Percentiles rank a stretch among this genome's conserved stretches.
Evolutionary conservation across 2,113 vertebrate species (phyloP).

Genomic region (Pandion haliaetus): DNA sequence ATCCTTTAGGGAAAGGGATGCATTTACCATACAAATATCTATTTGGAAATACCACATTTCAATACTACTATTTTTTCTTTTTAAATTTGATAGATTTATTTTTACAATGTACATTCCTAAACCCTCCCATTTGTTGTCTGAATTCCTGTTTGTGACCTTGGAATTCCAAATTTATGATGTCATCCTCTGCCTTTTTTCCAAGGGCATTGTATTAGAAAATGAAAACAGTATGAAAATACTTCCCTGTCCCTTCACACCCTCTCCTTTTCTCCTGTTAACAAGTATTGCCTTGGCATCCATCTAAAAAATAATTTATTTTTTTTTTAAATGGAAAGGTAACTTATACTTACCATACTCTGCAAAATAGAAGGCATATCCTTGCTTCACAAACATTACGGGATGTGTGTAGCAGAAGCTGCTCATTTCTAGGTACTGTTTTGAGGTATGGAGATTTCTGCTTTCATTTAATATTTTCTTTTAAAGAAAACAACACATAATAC

Average conservation of each 20-base stretch:
- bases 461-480: not conserved
- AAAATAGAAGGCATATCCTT: not conserved
- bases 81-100: constrained; percentile 54
- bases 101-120: constrained; percentile 60
- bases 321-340: not conserved
- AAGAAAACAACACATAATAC: not conserved
- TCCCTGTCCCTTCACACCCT: constrained; percentile 30
- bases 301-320: not conserved
- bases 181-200: constrained; percentile 52
- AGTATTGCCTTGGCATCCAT: not conserved
- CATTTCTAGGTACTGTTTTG: not conserved
- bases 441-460: not conserved
- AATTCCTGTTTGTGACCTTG: constrained; percentile 69
- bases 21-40: not conserved
- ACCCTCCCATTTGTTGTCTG: constrained; percentile 58
- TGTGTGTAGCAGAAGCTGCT: not conserved
- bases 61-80: not conserved
- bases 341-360: not conserved
- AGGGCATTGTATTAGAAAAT: constrained; percentile 63
- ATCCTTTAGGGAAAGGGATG: not conserved
- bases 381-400: not conserved
- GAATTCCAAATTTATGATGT: constrained; percentile 64
- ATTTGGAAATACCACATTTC: not conserved
- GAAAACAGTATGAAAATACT: constrained; percentile 58
- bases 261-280: constrained; percentile 38